Percentiles rank a stretch among this genome's conserved stretches.
Conservation (phyloP, 2,113 vertebrate genomes). For the Smithornis capensis region DNA sequence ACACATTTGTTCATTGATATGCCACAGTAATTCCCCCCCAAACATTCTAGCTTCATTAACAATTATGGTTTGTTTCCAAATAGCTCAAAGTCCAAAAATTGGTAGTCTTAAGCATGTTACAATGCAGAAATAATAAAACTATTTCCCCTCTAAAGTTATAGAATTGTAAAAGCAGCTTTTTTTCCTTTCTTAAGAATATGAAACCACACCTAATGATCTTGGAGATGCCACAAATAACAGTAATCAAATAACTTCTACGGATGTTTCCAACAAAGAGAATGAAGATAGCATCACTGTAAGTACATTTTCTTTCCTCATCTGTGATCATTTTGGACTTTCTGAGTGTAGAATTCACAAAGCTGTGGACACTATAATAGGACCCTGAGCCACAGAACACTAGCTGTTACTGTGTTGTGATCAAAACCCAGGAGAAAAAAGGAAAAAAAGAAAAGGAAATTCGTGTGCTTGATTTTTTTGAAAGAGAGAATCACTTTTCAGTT, state of each 20-base stretch:
- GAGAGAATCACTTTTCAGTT: background rate
- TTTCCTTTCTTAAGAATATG: constrained; percentile 78
- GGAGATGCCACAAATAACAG: constrained; percentile 78
- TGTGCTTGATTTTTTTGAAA: background rate
- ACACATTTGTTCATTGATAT: background rate
- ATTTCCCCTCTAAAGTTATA: background rate
- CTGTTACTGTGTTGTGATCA: background rate
- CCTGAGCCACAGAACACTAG: background rate
- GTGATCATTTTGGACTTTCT: background rate
- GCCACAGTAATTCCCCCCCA: background rate
- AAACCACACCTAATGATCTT: constrained; percentile 74
- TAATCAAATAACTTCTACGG: constrained; percentile 74
- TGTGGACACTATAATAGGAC: background rate
- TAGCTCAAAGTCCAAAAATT: background rate
- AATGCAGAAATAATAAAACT: background rate
- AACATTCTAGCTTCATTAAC: background rate
- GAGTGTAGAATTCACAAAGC: background rate
- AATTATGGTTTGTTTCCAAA: background rate
- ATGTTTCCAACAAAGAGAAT: constrained; percentile 74
- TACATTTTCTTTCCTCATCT: constrained; percentile 38
- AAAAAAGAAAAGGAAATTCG: background rate
- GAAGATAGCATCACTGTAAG: constrained; percentile 95
- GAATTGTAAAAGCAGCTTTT: constrained; percentile 10
- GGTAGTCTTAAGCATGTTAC: background rate
- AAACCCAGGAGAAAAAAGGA: background rate